These are phyloP conservation scores for Drosophila atroscutellata DNA, from an alignment of 2,888 invertebrate genomes.

Conservation along the genomic window DNA sequence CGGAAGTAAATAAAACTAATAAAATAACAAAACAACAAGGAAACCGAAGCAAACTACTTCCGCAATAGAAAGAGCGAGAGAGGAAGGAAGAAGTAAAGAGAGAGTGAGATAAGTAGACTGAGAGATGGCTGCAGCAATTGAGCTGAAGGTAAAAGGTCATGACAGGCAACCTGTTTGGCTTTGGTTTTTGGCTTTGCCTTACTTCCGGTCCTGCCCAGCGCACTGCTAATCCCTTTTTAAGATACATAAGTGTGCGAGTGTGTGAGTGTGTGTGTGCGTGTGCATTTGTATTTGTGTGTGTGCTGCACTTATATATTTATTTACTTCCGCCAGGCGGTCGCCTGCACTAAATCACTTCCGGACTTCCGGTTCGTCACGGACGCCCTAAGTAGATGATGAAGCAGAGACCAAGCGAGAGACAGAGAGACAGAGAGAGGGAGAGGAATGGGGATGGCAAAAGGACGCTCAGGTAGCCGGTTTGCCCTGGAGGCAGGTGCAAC, in stretches of 20 bases:
- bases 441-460: slow-evolving; percentile 16
- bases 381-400: slow-evolving; percentile 39
- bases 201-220: slow-evolving; percentile 55
- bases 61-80: slow-evolving; percentile 30
- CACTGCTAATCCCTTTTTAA: slow-evolving; percentile 74
- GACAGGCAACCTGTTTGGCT: slow-evolving; percentile 66
- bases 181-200: slow-evolving; percentile 47
- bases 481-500: slow-evolving; percentile 48
- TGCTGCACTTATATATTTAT: slow-evolving; percentile 61
- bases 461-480: slow-evolving; percentile 47
- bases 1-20: slow-evolving; percentile 75
- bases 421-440: neutral
- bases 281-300: slow-evolving; percentile 23
- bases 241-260: slow-evolving; percentile 16
- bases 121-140: slow-evolving; percentile 23
- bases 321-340: slow-evolving; percentile 67
- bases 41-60: slow-evolving; percentile 65
- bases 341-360: slow-evolving; percentile 83
- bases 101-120: slow-evolving; percentile 15
- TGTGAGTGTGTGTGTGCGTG: slow-evolving; percentile 10
- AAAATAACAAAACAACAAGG: slow-evolving; percentile 42
- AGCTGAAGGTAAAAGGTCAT: slow-evolving; percentile 74
- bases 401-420: neutral
- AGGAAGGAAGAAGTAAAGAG: neutral
- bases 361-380: slow-evolving; percentile 78